These are phyloP conservation scores for Rhagophthalmus giganteus DNA, from an alignment of 2,888 invertebrate genomes.

Conservation along the genomic window DNA sequence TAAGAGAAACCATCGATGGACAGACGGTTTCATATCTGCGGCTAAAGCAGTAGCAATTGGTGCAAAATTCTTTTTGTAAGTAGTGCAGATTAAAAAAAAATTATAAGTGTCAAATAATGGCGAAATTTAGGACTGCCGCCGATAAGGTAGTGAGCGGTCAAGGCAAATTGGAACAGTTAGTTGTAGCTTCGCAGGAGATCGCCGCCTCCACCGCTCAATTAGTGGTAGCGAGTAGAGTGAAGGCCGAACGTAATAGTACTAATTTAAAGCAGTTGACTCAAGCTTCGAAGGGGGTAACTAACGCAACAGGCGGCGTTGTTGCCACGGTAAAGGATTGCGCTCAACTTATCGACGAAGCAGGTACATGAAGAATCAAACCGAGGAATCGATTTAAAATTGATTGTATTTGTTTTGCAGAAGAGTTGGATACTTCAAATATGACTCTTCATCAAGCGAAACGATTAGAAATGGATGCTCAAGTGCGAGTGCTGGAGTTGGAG, in stretches of 20 bases:
- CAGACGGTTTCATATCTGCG: slow-evolving; percentile 96
- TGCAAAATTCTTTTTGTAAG: slow-evolving; percentile 90
- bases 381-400: no score
- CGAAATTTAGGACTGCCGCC: slow-evolving; percentile 78
- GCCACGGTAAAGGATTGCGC: slow-evolving; percentile 91
- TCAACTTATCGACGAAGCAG: slow-evolving; percentile 80
- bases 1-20: slow-evolving; percentile 98
- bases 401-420: slow-evolving; percentile 66
- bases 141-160: slow-evolving; percentile 85
- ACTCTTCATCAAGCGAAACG: slow-evolving; percentile 93
- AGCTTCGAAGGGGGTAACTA: slow-evolving; percentile 87
- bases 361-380: no score
- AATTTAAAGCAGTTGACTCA: slow-evolving; percentile 79
- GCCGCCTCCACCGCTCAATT: slow-evolving; percentile 96
- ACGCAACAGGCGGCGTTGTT: slow-evolving; percentile 86
- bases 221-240: slow-evolving; percentile 94
- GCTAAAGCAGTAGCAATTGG: slow-evolving; percentile 97
- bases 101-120: no score
- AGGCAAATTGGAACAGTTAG: slow-evolving; percentile 88
- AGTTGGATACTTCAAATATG: slow-evolving; percentile 86
- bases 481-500: slow-evolving; percentile 90
- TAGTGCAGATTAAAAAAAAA: slow-evolving; percentile 61
- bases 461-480: slow-evolving; percentile 97
- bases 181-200: slow-evolving; percentile 96
- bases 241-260: slow-evolving; percentile 82